Base-by-base conservation (phyloP, 2,797 vertebrate species). In the Syngnathus rostellatus region DNA sequence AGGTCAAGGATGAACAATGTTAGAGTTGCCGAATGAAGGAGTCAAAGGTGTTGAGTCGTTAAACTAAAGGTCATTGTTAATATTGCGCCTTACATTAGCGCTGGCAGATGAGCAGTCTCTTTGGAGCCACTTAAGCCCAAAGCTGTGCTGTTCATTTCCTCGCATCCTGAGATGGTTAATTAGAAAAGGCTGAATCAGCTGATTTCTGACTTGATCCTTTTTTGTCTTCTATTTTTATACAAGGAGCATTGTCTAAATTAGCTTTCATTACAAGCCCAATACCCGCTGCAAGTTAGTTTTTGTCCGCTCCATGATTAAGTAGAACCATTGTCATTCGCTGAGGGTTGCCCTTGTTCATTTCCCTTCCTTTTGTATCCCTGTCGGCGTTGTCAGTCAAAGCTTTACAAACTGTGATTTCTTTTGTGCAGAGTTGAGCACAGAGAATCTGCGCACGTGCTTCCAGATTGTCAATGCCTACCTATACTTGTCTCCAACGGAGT, bases 381-480 rank as follows among this genome's bases (percentile, higher is more conserved):
- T 43, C 23, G 57, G 5, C 57, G 3, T 41, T 61, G 59, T 61
- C 39, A 25, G 16, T 62, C 21, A 45, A 45, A 45, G 19, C n/a
- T 14, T 41, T 45, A 17, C 11, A 14, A 2, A 6, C 7, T 1
- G 57, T 17, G 37, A 19, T 65, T 62, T 48, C 31, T 6, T 63
- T 23, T 62, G 40, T 89, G 57, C 87, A 99, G 97, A 96, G 77
- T 72, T 97, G 84, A 95, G 94, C 88, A 93, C 95, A 7, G 97
- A 99, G 90, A 98, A 96, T 80, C 87, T 97, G 68, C 91, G 91
- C 69, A 96, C 94, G 63, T 98, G 96, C 85, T 97, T 98, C 88
- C 95, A 97, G 86, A 99, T 98, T 54, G 92, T 97, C 85, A 98
- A 93, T 74, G 94, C 94, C 68, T 98, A 99, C 87, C 82, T 96